A percentile compares a stretch with the other conserved stretches of the same genome.
Evolutionary conservation across 2,888 invertebrate species (phyloP).

Genomic region (Calliphora vomitoria): DNA sequence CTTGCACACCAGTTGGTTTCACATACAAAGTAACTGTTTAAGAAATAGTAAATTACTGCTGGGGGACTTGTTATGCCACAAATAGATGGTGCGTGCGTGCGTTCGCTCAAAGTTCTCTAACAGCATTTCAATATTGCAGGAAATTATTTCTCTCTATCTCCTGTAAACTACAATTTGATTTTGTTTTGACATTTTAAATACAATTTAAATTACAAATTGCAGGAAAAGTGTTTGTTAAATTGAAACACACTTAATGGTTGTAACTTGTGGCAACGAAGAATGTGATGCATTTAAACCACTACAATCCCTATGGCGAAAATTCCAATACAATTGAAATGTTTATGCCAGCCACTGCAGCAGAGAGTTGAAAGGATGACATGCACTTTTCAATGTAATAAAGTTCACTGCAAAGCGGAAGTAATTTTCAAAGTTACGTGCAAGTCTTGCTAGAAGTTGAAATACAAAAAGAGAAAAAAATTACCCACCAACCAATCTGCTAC

Average conservation of each 20-base stretch:
- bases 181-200: slow-evolving; percentile 2
- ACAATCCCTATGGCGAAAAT: neutral
- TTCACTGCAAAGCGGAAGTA: slow-evolving; percentile 66
- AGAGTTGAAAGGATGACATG: slow-evolving; percentile 46
- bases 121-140: neutral
- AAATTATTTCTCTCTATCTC: neutral
- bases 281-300: neutral
- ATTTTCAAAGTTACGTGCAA: slow-evolving; percentile 61
- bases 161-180: neutral
- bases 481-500: neutral
- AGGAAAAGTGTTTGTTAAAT: slow-evolving; percentile 1
- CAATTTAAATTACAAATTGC: neutral
- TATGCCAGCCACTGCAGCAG: slow-evolving; percentile 11
- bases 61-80: neutral
- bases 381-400: slow-evolving; percentile 58
- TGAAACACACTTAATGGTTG: neutral
- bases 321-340: slow-evolving; percentile 51
- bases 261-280: neutral
- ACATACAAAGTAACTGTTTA: neutral
- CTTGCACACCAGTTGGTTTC: neutral
- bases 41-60: slow-evolving; percentile 22
- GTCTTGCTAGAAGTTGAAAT: neutral
- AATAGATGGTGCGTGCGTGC: no score
- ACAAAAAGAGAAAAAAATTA: neutral
- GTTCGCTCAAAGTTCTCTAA: neutral